A percentile compares a stretch with the other conserved stretches of the same genome.
Evolutionary conservation across 2,888 invertebrate species (phyloP).

Genomic region (Globia sparganii): DNA sequence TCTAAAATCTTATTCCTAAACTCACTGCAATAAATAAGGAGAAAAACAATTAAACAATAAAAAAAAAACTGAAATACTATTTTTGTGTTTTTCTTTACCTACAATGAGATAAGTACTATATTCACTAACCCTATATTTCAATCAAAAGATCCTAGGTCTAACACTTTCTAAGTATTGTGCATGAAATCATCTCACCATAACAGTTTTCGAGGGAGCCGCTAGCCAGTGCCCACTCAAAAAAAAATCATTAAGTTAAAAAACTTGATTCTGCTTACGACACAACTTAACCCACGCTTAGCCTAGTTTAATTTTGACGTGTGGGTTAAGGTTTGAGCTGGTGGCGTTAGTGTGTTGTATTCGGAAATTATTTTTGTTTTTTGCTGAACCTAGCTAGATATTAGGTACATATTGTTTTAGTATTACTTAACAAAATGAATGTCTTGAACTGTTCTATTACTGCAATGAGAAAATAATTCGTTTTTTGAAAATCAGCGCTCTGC

Average conservation of each 20-base stretch:
- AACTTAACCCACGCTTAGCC: conserved; percentile 82
- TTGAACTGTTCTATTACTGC: not conserved
- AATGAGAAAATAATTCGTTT: not conserved
- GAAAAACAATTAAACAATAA: not conserved
- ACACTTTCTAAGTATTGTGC: conserved; percentile 61
- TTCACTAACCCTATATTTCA: not conserved
- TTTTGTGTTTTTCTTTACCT: too few species aligned
- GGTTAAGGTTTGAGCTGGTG: conserved; percentile 62
- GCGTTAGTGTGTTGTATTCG: conserved; percentile 23
- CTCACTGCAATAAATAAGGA: not conserved
- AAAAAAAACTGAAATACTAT: too few species aligned
- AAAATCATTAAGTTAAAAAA: conserved; percentile 78
- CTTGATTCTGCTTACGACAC: conserved; percentile 81
- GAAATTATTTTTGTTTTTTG: not conserved
- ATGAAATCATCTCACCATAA: conserved; percentile 67
- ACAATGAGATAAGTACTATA: not conserved
- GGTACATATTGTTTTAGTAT: not conserved
- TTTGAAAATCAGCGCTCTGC: not conserved
- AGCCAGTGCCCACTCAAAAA: conserved; percentile 76
- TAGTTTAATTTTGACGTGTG: conserved; percentile 71
- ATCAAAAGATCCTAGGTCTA: not conserved
- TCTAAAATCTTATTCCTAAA: not conserved
- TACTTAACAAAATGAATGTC: not conserved
- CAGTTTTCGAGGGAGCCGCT: conserved; percentile 62
- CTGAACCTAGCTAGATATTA: not conserved